A percentile compares a stretch with the other conserved stretches of the same genome.
These are phyloP conservation scores for Diorhabda carinulata DNA, from an alignment of 1,140 invertebrate species.

Conservation along the genomic window DNA sequence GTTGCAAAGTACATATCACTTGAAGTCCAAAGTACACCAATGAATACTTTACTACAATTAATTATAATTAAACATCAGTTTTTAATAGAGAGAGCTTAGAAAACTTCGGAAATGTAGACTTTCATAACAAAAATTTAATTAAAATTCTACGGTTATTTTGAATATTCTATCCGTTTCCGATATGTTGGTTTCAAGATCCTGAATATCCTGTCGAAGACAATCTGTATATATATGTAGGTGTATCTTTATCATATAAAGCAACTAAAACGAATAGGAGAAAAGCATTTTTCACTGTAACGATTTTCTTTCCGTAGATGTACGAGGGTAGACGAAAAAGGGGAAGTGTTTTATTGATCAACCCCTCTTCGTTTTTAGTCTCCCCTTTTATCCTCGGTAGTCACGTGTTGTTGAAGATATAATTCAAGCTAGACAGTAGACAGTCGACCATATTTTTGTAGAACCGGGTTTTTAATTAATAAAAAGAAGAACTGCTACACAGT, in stretches of 20 bases:
- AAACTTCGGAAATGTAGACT: too few relatives aligned
- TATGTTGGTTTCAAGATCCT: too few relatives aligned
- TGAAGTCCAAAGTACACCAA: too few relatives aligned
- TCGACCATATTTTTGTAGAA: slow-evolving; percentile 24
- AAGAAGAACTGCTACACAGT: slow-evolving; percentile 23
- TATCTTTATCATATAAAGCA: slow-evolving; percentile 17
- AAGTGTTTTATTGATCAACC: slow-evolving; percentile 47
- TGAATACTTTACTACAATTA: too few relatives aligned
- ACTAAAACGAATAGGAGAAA: slow-evolving; percentile 20
- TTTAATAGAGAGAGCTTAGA: too few relatives aligned
- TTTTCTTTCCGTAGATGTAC: slow-evolving; percentile 41
- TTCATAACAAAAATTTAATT: too few relatives aligned
- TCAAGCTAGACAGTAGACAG: slow-evolving; percentile 40
- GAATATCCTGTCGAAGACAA: neutral
- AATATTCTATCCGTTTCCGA: too few relatives aligned
- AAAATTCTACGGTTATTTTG: too few relatives aligned
- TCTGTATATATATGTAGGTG: neutral
- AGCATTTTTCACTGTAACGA: slow-evolving; percentile 44
- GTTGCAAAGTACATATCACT: too few relatives aligned
- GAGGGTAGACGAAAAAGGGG: slow-evolving; percentile 32
- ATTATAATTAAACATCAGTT: too few relatives aligned
- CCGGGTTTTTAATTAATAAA: slow-evolving; percentile 34
- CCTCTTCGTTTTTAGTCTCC: slow-evolving; percentile 28
- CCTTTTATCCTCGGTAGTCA: slow-evolving; percentile 33
- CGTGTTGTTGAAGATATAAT: slow-evolving; percentile 42